phyloP scores from a whole-genome alignment of 2,888 invertebrate genomes.

The Cerastoderma edule region DNA sequence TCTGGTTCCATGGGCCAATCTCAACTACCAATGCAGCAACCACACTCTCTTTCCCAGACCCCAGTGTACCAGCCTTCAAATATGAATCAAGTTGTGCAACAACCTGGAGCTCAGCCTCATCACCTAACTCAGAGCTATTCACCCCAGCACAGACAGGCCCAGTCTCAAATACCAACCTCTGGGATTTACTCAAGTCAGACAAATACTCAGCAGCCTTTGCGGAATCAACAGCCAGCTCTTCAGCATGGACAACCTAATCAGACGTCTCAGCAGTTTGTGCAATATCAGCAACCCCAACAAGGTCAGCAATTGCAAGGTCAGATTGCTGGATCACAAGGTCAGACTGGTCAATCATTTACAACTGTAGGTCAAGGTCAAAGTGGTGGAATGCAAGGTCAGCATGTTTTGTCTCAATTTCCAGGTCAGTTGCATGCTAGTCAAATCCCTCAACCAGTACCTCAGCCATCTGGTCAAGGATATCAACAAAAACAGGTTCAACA shows the following conservation, averaged over 20 bases:
- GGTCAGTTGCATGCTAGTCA: too few relatives aligned
- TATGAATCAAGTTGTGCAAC: background rate
- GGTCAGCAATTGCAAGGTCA: background rate
- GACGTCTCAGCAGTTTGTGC: background rate
- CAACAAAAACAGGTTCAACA: too few relatives aligned
- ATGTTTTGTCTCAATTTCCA: background rate
- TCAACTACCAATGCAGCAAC: slow-evolving; percentile 28
- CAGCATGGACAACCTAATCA: background rate
- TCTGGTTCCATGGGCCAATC: slow-evolving; percentile 31
- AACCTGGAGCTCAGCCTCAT: slow-evolving; percentile 2
- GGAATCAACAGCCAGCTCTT: background rate
- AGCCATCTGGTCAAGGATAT: too few relatives aligned
- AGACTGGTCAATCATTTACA: too few relatives aligned
- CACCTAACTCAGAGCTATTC: background rate
- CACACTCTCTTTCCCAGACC: slow-evolving; percentile 2
- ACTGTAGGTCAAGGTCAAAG: slow-evolving; percentile 31
- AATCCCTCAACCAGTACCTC: too few relatives aligned
- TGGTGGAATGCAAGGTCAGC: slow-evolving; percentile 22
- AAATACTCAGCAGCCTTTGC: background rate
- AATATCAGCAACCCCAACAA: slow-evolving; percentile 18
- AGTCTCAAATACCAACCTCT: background rate
- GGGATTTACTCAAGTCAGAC: background rate
- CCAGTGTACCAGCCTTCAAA: background rate
- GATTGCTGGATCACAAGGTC: background rate
- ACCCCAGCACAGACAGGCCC: background rate